A percentile compares a stretch with the other conserved stretches of the same genome.
Evolutionary conservation across 1,140 invertebrate genomes (phyloP).

Genomic region (Aradophagus sp.): DNA sequence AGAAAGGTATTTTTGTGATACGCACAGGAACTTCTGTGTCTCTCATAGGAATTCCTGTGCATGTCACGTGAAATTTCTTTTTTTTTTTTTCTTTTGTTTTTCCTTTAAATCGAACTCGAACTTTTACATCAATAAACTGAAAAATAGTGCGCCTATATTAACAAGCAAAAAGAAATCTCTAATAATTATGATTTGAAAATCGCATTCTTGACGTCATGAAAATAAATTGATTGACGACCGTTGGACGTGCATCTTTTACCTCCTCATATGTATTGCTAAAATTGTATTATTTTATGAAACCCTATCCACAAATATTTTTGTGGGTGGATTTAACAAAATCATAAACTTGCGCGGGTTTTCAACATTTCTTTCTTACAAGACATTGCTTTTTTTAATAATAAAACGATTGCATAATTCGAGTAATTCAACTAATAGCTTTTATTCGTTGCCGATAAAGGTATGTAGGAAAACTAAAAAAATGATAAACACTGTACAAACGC

Average conservation of each 20-base stretch:
- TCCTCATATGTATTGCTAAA: constrained; percentile 42
- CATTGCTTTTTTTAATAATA: too few species aligned
- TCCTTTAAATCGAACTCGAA: background rate
- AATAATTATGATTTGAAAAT: constrained; percentile 29
- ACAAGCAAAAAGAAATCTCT: constrained; percentile 27
- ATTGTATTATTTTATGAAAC: constrained; percentile 31
- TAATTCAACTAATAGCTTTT: too few species aligned
- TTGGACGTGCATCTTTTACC: constrained; percentile 51
- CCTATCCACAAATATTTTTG: constrained; percentile 22
- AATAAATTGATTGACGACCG: constrained; percentile 46
- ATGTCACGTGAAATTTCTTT: too few species aligned
- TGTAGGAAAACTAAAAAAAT: too few species aligned
- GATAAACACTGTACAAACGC: too few species aligned
- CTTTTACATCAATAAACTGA: constrained; percentile 13
- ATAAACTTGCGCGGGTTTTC: constrained; percentile 21
- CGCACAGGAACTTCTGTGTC: too few species aligned
- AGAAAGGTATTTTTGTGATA: too few species aligned
- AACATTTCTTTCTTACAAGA: constrained; percentile 13
- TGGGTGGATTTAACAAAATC: constrained; percentile 35
- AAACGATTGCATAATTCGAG: constrained; percentile 11
- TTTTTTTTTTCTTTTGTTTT: too few species aligned
- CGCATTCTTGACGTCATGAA: constrained; percentile 39
- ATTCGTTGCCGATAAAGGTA: too few species aligned
- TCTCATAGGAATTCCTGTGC: too few species aligned
- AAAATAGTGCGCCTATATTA: constrained; percentile 3